Conservation (phyloP, 37 sponge, comb jelly and placozoan species). For the Axinella damicornis region DNA sequence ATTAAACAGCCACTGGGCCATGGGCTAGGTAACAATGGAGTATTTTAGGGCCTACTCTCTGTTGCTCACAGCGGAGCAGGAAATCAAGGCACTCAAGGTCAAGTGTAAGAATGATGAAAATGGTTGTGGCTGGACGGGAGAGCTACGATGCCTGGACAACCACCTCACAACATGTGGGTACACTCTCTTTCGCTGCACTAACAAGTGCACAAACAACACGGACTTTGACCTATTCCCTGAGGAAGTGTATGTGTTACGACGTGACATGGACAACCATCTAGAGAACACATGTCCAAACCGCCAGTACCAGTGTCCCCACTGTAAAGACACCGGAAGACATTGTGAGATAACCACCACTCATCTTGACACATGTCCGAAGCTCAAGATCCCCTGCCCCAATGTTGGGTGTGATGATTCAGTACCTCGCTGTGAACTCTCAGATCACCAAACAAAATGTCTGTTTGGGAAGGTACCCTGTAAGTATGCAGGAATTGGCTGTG, state of each 20-base stretch:
- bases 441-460: constrained; percentile 6
- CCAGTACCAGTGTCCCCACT: constrained; percentile 49
- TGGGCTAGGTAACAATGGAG: too few species aligned
- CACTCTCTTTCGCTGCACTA: constrained; percentile 23
- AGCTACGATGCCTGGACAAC: constrained; percentile 8
- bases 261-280: constrained; percentile 19
- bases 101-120: not conserved
- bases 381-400: constrained; percentile 26
- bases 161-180: constrained; percentile 19
- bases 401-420: not conserved
- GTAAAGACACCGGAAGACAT: constrained; percentile 25
- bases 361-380: constrained; percentile 18
- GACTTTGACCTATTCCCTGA: too few species aligned
- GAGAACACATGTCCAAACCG: constrained; percentile 17
- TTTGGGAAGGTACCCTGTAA: constrained; percentile 30
- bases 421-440: not conserved
- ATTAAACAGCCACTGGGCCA: too few species aligned
- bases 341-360: constrained; percentile 24
- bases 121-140: constrained; percentile 46
- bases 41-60: too few species aligned
- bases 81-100: constrained; percentile 31
- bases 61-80: not conserved
- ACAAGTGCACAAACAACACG: constrained; percentile 5
- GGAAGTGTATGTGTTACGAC: not conserved
- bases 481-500: constrained; percentile 29